phyloP scores from a whole-genome alignment of 2,888 invertebrate species.

The Drosophila atripex region DNA sequence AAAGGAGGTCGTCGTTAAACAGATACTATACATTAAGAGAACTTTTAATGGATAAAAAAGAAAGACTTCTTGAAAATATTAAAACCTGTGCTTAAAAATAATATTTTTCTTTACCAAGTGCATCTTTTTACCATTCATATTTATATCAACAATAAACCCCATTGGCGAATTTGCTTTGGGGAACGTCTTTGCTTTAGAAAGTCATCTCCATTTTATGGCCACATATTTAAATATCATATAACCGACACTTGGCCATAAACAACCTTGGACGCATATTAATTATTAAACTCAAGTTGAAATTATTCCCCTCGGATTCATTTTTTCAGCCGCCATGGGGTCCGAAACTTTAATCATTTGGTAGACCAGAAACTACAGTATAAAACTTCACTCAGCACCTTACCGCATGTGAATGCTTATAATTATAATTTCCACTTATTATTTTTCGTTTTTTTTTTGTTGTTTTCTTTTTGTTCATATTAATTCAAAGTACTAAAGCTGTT shows the following conservation, averaged over 20 bases:
- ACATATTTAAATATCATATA: slow-evolving; percentile 61
- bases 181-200: slow-evolving; percentile 23
- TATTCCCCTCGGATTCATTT: slow-evolving; percentile 24
- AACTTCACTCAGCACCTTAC: slow-evolving; percentile 39
- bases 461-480: slow-evolving; percentile 51
- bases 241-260: slow-evolving; percentile 59
- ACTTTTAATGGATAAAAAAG: background rate
- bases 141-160: background rate
- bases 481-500: slow-evolving; percentile 71
- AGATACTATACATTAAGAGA: background rate
- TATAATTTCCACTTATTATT: slow-evolving; percentile 74
- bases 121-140: background rate
- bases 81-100: background rate
- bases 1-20: background rate
- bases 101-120: background rate
- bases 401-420: slow-evolving; percentile 71
- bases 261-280: slow-evolving; percentile 68
- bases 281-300: slow-evolving; percentile 52
- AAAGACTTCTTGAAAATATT: background rate
- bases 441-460: slow-evolving; percentile 53
- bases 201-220: slow-evolving; percentile 46
- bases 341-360: slow-evolving; percentile 52
- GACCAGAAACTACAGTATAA: slow-evolving; percentile 2
- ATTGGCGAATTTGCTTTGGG: background rate
- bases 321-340: slow-evolving; percentile 6